Percentiles rank a stretch among this genome's conserved stretches.
These are phyloP conservation scores for Henricia sp. DNA, from an alignment of 53 echinoderm and acorn worm species.

Conservation along the genomic window DNA sequence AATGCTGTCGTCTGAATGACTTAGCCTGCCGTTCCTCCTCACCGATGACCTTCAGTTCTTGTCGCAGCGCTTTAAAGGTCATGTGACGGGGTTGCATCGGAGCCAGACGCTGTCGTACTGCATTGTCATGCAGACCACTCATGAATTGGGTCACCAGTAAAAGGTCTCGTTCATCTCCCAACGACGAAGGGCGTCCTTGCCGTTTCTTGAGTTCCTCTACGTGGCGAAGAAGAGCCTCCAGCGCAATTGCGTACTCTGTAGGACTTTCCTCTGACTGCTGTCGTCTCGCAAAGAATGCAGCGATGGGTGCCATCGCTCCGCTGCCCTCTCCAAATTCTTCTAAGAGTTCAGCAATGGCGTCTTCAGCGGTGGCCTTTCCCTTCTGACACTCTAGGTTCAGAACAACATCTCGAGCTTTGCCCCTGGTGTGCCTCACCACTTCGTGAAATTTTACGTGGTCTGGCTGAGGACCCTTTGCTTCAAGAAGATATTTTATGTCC, in stretches of 20 bases:
- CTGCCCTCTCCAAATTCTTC: constrained; percentile 25
- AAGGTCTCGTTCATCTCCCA: not conserved
- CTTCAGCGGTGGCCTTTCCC: not conserved
- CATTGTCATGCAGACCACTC: constrained; percentile 9
- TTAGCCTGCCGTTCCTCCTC: constrained; percentile 1
- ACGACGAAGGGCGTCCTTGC: not conserved
- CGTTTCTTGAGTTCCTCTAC: constrained; percentile 13
- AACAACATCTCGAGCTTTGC: constrained; percentile 30
- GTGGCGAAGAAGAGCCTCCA: constrained; percentile 38
- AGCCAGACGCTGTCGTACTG: constrained; percentile 29
- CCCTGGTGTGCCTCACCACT: constrained; percentile 5
- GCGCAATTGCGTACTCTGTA: constrained; percentile 28
- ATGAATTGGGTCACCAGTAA: constrained; percentile 27
- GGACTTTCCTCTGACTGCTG: constrained; percentile 22
- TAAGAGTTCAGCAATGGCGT: constrained; percentile 22
- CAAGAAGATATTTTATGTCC: constrained; percentile 19
- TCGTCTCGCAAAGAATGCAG: constrained; percentile 16
- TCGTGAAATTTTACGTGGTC: not conserved
- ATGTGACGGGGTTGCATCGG: constrained; percentile 27
- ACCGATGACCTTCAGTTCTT: constrained; percentile 1
- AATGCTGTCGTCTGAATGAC: not conserved
- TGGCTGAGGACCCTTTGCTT: constrained; percentile 14
- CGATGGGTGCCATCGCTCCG: constrained; percentile 4
- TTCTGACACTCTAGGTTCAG: constrained; percentile 22
- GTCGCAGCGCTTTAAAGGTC: constrained; percentile 20